Percentiles rank a stretch among this genome's conserved stretches.
Conservation (phyloP, 2,797 vertebrate species). For the Salmo trutta region DNA sequence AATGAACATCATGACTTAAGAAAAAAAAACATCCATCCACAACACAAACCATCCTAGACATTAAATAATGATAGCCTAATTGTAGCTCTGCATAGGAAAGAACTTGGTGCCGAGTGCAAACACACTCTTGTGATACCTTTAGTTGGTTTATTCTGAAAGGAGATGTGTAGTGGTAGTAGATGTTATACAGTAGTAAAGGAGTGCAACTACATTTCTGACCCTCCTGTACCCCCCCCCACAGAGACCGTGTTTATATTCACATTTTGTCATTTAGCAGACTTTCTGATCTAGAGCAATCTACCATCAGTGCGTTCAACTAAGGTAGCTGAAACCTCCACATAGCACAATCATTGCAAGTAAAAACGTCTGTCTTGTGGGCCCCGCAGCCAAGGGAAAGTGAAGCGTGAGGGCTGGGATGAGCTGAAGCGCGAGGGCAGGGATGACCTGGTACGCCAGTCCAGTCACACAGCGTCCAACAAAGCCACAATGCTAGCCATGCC, state of each 20-base stretch:
- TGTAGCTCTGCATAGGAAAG: background rate
- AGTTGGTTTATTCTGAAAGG: background rate
- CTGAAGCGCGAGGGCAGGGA: conserved; percentile 73
- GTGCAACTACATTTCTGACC: background rate
- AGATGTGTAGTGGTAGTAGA: background rate
- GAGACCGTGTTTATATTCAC: background rate
- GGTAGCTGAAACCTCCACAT: background rate
- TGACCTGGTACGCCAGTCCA: conserved; percentile 82
- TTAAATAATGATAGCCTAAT: background rate
- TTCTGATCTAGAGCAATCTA: too few species aligned
- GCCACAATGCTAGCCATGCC: conserved; percentile 84
- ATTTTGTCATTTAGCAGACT: background rate
- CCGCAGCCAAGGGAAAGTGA: conserved; percentile 75
- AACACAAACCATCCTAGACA: background rate
- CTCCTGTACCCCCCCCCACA: background rate
- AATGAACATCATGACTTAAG: background rate
- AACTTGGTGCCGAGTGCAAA: background rate
- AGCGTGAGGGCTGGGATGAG: conserved; percentile 76
- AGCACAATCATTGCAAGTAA: background rate
- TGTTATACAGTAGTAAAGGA: background rate
- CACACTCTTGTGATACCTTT: background rate
- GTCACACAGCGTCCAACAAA: conserved; percentile 78
- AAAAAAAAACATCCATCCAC: background rate
- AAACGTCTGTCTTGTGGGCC: conserved; percentile 10
- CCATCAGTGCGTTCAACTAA: too few species aligned